Conservation (phyloP, 2,888 invertebrate genomes). For the Incurvaria masculella region DNA sequence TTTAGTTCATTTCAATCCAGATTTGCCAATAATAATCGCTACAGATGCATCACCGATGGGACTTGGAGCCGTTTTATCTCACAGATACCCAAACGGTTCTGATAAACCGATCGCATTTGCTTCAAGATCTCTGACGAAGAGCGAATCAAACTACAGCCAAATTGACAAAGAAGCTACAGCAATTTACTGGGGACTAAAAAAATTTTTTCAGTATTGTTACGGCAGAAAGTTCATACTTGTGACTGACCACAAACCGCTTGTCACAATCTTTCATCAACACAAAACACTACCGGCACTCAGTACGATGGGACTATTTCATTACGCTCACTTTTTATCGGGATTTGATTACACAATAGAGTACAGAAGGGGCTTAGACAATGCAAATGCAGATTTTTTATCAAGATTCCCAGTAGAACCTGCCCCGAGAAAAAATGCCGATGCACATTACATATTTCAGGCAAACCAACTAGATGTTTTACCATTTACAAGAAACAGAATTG, state of each 20-base stretch:
- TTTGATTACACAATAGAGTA: slow-evolving; percentile 17
- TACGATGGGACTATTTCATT: slow-evolving; percentile 18
- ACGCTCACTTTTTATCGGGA: slow-evolving; percentile 16
- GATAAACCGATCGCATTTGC: slow-evolving; percentile 28
- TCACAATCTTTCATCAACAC: slow-evolving; percentile 26
- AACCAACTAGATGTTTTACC: slow-evolving; percentile 11
- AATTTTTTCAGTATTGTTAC: slow-evolving; percentile 26
- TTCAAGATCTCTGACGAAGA: slow-evolving; percentile 22
- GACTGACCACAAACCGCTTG: too few species aligned
- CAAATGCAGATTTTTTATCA: slow-evolving; percentile 9
- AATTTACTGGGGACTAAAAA: slow-evolving; percentile 24
- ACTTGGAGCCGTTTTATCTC: slow-evolving; percentile 23
- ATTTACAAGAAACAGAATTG: slow-evolving; percentile 8
- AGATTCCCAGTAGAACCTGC: slow-evolving; percentile 1
- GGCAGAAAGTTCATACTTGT: slow-evolving; percentile 24
- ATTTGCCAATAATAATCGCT: slow-evolving; percentile 20
- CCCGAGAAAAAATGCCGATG: background rate
- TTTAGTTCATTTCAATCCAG: slow-evolving; percentile 18
- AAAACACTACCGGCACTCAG: slow-evolving; percentile 15
- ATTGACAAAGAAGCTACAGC: slow-evolving; percentile 28
- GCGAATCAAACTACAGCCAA: slow-evolving; percentile 26
- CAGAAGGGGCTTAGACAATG: slow-evolving; percentile 14
- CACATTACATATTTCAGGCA: slow-evolving; percentile 13
- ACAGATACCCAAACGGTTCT: slow-evolving; percentile 20
- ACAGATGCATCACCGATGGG: slow-evolving; percentile 25